Evolutionary conservation across 2,888 invertebrate genomes (phyloP).

Genomic region (Eupelmus urozonus): DNA sequence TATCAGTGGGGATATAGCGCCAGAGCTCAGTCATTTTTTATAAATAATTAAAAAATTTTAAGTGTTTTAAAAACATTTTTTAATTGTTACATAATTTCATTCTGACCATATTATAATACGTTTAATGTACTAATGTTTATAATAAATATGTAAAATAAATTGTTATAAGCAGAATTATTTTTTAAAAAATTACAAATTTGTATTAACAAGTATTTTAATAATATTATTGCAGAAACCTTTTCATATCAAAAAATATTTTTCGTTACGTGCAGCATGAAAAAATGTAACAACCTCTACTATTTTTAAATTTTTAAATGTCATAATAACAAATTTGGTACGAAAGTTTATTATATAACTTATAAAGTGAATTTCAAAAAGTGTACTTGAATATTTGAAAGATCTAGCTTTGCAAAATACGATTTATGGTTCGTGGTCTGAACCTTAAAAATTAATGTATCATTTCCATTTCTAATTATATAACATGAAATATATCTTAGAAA

Average conservation of each 20-base stretch:
- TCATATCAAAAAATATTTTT: background rate
- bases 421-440: too few relatives aligned
- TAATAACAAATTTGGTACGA: background rate
- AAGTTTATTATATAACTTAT: background rate
- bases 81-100: constrained; percentile 13
- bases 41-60: background rate
- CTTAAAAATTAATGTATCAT: too few relatives aligned
- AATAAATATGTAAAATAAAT: background rate
- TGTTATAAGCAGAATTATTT: too few relatives aligned
- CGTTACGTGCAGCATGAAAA: background rate
- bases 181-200: too few relatives aligned
- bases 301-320: background rate
- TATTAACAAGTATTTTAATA: too few relatives aligned
- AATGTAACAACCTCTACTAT: background rate
- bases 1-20: constrained; percentile 12
- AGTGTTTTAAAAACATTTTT: constrained; percentile 6
- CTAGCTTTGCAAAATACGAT: background rate
- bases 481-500: background rate
- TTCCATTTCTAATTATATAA: background rate
- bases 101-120: constrained; percentile 1
- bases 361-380: background rate
- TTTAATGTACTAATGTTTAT: background rate
- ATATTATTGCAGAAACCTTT: background rate
- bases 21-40: constrained; percentile 13
- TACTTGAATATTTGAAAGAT: too few relatives aligned